Base-by-base conservation (phyloP, 1,140 invertebrate genomes). In the Drosophila trapezifrons region DNA sequence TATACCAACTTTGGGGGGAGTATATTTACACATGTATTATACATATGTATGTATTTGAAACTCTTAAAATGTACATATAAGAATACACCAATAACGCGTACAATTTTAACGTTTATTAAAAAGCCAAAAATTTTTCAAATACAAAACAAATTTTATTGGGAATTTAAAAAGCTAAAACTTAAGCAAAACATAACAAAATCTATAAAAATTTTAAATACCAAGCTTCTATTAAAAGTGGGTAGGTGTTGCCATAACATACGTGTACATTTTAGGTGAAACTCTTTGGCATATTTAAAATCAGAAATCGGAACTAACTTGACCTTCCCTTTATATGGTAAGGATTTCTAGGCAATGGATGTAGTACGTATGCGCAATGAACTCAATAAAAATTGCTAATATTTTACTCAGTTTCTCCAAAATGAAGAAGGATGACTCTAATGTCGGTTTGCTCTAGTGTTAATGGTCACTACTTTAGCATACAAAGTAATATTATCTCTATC, bases 51-150 rank as follows among this genome's bases (percentile, higher is more conserved):
- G 46, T 49, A 29, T 32, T 32, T 1, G 3, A 32, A 51, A 4
- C 3, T 51, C 18, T 18, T 32, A 13, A 18, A 7, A n/a, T 7
- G 17, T 51, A 18, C n/a, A 29, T 18, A 12, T 49, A 18, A 13
- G 47, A 49, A 47, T n/a, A n/a, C 5, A 29, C 47, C n/a, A 51
- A 18, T 32, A 51, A 51, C 18, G 25, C 47, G 25, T 25, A 29
- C n/a, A 49, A 29, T 29, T 18, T 1, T 13, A 7, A 10, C 7
- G n/a, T 29, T 29, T 18, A 18, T 32, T 8, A 13, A 32, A 18
- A 51, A 29, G 2, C 9, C 3, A 10, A 32, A 4, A 29, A 3
- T 17, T 29, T 9, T 1, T 7, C 3, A 29, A 29, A 49, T 0
- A 38, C 5, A 38, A 37, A 5, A 38, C 13, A 15, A 38, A 38